Conservation (phyloP, 2,113 vertebrate genomes). For the Paramormyrops kingsleyae region DNA sequence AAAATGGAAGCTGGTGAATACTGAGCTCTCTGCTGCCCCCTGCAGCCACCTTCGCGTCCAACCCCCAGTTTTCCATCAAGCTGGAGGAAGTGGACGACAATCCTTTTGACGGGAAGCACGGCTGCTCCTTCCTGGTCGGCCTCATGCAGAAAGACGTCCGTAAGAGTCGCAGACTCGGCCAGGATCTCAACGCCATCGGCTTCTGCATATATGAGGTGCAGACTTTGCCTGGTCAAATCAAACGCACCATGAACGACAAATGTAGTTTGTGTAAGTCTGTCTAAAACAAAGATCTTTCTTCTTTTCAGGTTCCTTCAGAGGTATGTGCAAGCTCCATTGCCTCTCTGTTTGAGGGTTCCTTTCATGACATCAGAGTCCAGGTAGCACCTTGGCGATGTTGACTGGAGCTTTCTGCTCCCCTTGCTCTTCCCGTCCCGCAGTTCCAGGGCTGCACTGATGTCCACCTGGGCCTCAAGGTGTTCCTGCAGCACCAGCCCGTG, state of each 20-base stretch:
- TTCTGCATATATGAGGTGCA: constrained; percentile 57
- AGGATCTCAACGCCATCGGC: constrained; percentile 46
- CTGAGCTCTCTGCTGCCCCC: neutral
- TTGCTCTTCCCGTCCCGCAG: neutral
- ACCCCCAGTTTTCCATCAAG: constrained; percentile 59
- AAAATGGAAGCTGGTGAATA: neutral
- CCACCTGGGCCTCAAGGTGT: constrained; percentile 49
- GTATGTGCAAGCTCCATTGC: constrained; percentile 31
- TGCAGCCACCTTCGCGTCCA: constrained; percentile 58
- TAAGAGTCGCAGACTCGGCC: constrained; percentile 21
- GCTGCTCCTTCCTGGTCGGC: constrained; percentile 61
- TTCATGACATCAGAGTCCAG: neutral
- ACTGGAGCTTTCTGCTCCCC: neutral
- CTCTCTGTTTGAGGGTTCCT: neutral
- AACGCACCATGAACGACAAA: neutral
- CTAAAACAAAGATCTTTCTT: constrained; percentile 7
- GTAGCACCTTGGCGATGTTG: neutral
- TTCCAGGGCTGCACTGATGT: constrained; percentile 27
- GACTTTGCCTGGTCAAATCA: neutral
- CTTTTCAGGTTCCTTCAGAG: constrained; percentile 51
- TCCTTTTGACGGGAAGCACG: constrained; percentile 42
- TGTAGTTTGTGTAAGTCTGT: neutral
- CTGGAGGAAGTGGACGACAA: constrained; percentile 58
- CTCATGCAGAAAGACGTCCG: constrained; percentile 62
- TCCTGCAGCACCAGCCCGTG: constrained; percentile 31